Percentiles rank a stretch among this genome's conserved stretches.
phyloP scores from a whole-genome alignment of 2,113 vertebrate species.

The Cebus imitator region DNA sequence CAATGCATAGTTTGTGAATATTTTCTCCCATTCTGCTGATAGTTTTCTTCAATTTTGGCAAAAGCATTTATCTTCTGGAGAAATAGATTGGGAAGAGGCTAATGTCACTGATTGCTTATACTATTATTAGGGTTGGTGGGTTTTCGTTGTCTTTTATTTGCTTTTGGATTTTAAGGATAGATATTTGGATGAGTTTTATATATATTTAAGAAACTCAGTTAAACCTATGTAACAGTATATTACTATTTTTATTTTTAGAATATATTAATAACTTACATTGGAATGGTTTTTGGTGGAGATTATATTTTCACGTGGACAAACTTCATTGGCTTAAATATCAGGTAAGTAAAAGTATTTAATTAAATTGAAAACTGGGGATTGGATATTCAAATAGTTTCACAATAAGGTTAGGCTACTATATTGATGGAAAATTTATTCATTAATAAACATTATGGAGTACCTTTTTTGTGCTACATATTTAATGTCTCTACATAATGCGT shows the following conservation, averaged over 20 bases:
- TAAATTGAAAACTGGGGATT: neutral
- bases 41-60: neutral
- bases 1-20: too few species aligned
- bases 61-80: neutral
- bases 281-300: conserved; percentile 98
- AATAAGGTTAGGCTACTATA: neutral
- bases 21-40: neutral
- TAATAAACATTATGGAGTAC: neutral
- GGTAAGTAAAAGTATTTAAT: conserved; percentile 84
- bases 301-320: conserved; percentile 99
- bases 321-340: conserved; percentile 97
- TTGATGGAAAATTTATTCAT: neutral
- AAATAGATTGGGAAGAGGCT: neutral
- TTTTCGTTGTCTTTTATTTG: neutral
- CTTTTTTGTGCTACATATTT: neutral
- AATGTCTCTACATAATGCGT: neutral
- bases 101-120: neutral
- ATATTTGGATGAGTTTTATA: neutral
- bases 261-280: conserved; percentile 96
- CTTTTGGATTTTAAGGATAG: conserved; percentile 43
- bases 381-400: neutral
- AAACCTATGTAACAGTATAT: neutral
- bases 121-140: neutral
- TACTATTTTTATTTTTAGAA: conserved; percentile 86
- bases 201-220: neutral